phyloP scores from a whole-genome alignment of 2,888 invertebrate genomes.

The Uloborus plumipes region DNA sequence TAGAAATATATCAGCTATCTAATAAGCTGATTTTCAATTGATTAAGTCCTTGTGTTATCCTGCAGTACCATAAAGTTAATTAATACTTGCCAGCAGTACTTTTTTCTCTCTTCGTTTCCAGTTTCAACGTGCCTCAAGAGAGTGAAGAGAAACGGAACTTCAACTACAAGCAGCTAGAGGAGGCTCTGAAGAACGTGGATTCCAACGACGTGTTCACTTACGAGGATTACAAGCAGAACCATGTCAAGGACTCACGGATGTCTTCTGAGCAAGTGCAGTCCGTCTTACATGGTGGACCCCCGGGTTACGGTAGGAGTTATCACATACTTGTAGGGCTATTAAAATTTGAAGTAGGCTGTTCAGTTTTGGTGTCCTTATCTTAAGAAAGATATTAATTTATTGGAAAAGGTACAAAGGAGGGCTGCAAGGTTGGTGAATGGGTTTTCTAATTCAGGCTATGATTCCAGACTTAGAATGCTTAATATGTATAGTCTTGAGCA shows the following conservation, averaged over 20 bases:
- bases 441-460: too few species aligned
- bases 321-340: neutral
- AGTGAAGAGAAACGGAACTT: conserved; percentile 39
- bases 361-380: too few species aligned
- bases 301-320: conserved; percentile 48
- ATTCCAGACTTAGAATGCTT: too few species aligned
- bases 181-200: conserved; percentile 50
- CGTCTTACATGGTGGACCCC: conserved; percentile 43
- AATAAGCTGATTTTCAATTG: too few species aligned
- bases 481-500: too few species aligned
- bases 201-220: conserved; percentile 60
- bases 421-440: too few species aligned
- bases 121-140: conserved; percentile 53
- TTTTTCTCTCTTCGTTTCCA: conserved; percentile 6
- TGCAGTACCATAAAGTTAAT: too few species aligned
- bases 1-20: too few species aligned
- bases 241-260: conserved; percentile 59
- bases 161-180: conserved; percentile 50
- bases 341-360: too few species aligned
- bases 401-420: too few species aligned
- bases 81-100: neutral
- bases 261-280: conserved; percentile 51
- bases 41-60: too few species aligned
- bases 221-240: conserved; percentile 58
- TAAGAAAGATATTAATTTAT: too few species aligned